Base-by-base conservation (phyloP, 2,797 vertebrate genomes). In the Protosalanx chinensis region DNA sequence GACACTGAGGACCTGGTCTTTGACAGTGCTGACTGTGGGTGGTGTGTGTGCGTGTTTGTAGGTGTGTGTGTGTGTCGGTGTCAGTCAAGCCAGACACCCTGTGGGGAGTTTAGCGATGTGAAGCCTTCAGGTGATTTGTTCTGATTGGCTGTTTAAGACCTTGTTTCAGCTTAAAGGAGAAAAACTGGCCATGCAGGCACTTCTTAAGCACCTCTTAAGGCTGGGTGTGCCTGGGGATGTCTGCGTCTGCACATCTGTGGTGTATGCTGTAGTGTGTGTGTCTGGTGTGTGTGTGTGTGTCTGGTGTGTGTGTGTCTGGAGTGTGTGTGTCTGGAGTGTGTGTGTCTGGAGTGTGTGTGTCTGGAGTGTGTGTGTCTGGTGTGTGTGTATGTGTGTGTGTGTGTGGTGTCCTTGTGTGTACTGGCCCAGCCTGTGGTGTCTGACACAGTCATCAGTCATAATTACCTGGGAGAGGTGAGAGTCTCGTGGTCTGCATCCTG, bases 371-470 rank as follows among this genome's bases (percentile, higher is more conserved):
- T 41, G 68, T 59, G 37, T 62, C 59, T 75, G 58, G 51, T 71
- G 59, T 69, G 27, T n/a, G 27, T 72, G 65, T 53, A 58, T 64
- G 12, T 63, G 58, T 46, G 68, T 65, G 64, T 41, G 68, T 59
- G 37, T 62, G 62, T 75, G 53, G 51, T 71, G 59, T 70, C 33
- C n/a, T 33, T 73, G 66, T 53, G 30, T 35, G 71, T 49, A 23
- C 27, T 68, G n/a, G 23, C 16, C 51, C 23, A 46, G 23, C 29
- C n/a, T 67, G 33, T 65, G n/a, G 20, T 66, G 33, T 18, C 32
- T 49, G 56, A 72, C 57, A 16, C 57, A 15, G 37, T 33, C 56
- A 60, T 72, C 37, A 33, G 35, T 72, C 64, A 46, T 72, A 33
- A 67, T 65, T 30, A 72, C 29, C 56, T 32, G 56, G 12, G 20